Base-by-base conservation (phyloP, 2,888 invertebrate genomes). In the Copidosoma aretas region DNA sequence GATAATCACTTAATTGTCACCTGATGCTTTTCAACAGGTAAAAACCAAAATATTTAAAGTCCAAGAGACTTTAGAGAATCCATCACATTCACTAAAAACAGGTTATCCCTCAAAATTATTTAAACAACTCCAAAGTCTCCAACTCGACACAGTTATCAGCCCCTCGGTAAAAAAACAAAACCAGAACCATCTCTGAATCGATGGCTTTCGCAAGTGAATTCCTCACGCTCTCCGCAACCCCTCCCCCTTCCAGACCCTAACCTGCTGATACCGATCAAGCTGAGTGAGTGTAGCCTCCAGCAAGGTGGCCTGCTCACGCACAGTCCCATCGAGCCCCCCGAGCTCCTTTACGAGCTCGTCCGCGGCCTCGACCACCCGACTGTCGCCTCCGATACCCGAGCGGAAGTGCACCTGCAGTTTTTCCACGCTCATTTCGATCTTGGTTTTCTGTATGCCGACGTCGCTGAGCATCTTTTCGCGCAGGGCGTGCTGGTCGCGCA, bases 371-470 rank as follows among this genome's bases (percentile, higher is more conserved):
- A 90, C 89, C 61, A 94, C 90, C 74, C 90, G 90, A 73, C 89
- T 87, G 86, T 93, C 91, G 80, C 93, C 91, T 64, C 91, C 92
- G 84, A 94, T 90, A 70, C 93, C 94, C 70, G 92, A 91, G 70
- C 91, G 90, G 88, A 95, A 95, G 86, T 96, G 95, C 67, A 95
- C 92, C 88, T 94, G 92, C 74, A 96, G 88, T 85, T 96, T 96
- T 84, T 96, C 95, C 77, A 95, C 91, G 65, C 95, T 93, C 80
- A 96, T 89, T 53, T 91, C 89, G 76, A 96, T 91, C 85, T 95
- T 95, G 1, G 94, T 94, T 83, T 93, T 93, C 84, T 96, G 95
- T 75, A 94, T 93, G 73, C 93, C 90, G 68, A 94, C 90, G 80
- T 96, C 95, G 75, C 93, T 92, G 71, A 93, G 85, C 81, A 93